Percentiles rank a stretch among this genome's conserved stretches.
Evolutionary conservation across 2,888 invertebrate genomes (phyloP).

Genomic region (Sarcophaga subvicina): DNA sequence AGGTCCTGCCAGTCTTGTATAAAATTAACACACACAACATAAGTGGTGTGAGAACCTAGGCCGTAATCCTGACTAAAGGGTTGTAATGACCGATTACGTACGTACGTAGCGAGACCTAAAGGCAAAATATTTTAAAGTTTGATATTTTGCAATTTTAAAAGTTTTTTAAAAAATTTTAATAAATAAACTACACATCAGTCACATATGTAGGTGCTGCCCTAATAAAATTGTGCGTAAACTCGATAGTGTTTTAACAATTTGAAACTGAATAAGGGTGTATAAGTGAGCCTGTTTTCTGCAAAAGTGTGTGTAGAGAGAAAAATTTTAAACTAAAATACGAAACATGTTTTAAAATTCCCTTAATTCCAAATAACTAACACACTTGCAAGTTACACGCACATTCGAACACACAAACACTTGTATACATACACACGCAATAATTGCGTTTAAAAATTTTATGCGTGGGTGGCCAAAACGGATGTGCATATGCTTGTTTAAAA

Average conservation of each 20-base stretch:
- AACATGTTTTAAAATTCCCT: slow-evolving; percentile 45
- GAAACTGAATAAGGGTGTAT: neutral
- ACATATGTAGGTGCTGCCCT: neutral
- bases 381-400: neutral
- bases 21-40: no score
- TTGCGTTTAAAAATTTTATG: slow-evolving; percentile 30
- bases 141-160: no score
- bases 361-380: slow-evolving; percentile 29
- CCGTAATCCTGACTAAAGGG: no score
- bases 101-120: no score
- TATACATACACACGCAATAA: neutral
- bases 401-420: slow-evolving; percentile 5
- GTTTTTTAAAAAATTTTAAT: neutral
- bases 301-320: slow-evolving; percentile 7
- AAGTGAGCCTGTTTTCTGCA: neutral
- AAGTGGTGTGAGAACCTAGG: no score
- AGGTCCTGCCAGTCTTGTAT: no score
- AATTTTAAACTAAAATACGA: slow-evolving; percentile 34
- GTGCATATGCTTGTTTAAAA: slow-evolving; percentile 60
- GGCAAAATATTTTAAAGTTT: no score
- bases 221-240: slow-evolving; percentile 46
- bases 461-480: slow-evolving; percentile 65
- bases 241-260: slow-evolving; percentile 26
- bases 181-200: neutral
- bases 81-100: no score